Evolutionary conservation across 92 coral and sea anemone species (phyloP).

Genomic region (Muricea muricata): DNA sequence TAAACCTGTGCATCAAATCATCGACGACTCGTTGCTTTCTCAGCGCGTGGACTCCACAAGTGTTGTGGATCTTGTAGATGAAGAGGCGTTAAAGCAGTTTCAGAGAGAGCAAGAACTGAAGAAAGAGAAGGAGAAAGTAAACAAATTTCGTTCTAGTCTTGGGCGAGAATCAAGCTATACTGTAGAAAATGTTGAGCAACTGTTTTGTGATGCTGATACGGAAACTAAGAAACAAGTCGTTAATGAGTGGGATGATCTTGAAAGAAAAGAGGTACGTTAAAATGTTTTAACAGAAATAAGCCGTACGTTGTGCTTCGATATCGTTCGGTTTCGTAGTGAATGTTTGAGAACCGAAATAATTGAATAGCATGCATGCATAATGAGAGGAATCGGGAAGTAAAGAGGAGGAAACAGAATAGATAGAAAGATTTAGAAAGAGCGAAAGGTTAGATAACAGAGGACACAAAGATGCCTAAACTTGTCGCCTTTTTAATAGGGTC

Average conservation of each 20-base stretch:
- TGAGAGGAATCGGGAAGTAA: too few species aligned
- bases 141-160: slow-evolving; percentile 22
- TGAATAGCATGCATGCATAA: too few species aligned
- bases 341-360: too few species aligned
- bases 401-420: too few species aligned
- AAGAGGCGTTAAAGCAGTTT: slow-evolving; percentile 63
- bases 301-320: too few species aligned
- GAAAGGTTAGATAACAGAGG: too few species aligned
- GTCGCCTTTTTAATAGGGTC: too few species aligned
- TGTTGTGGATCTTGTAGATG: slow-evolving; percentile 17
- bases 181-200: slow-evolving; percentile 40
- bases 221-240: not conserved
- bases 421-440: too few species aligned
- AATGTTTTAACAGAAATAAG: too few species aligned
- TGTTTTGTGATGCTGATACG: not conserved
- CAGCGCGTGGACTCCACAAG: not conserved
- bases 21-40: slow-evolving; percentile 21
- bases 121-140: slow-evolving; percentile 75
- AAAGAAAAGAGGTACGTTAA: slow-evolving; percentile 14
- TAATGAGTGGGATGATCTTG: not conserved
- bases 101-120: slow-evolving; percentile 84
- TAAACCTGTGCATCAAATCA: slow-evolving; percentile 20
- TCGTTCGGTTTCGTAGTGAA: too few species aligned
- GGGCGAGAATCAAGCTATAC: slow-evolving; percentile 34
- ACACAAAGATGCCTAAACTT: too few species aligned